Evolutionary conservation across 1,140 invertebrate genomes (phyloP).

Genomic region (Halyomorpha halys): DNA sequence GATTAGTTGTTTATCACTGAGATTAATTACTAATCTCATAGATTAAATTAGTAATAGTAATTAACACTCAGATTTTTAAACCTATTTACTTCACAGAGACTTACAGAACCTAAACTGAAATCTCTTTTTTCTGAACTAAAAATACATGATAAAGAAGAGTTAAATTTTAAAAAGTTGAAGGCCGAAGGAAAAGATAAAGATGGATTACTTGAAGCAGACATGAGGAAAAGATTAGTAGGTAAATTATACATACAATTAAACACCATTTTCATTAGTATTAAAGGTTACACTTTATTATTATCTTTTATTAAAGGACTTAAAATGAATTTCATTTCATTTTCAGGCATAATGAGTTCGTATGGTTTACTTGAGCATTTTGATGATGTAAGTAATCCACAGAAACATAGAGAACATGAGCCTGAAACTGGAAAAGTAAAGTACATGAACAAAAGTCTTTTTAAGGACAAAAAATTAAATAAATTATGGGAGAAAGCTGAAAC

Average conservation of each 20-base stretch:
- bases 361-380: slow-evolving; percentile 69
- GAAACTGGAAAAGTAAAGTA: slow-evolving; percentile 22
- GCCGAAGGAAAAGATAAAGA: slow-evolving; percentile 75
- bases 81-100: slow-evolving; percentile 46
- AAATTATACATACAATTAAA: neutral
- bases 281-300: no score
- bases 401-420: slow-evolving; percentile 42
- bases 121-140: slow-evolving; percentile 78
- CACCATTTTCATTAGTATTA: no score
- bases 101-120: slow-evolving; percentile 73
- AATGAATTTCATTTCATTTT: slow-evolving; percentile 9
- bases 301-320: neutral
- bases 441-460: slow-evolving; percentile 66
- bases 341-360: slow-evolving; percentile 70
- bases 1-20: no score
- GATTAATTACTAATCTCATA: no score
- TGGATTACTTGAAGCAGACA: slow-evolving; percentile 69
- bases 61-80: no score
- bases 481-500: slow-evolving; percentile 81
- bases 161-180: slow-evolving; percentile 68
- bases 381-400: slow-evolving; percentile 48
- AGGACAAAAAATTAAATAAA: slow-evolving; percentile 81
- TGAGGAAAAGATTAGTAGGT: slow-evolving; percentile 68
- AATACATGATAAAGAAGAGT: slow-evolving; percentile 85
- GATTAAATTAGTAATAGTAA: no score